These are phyloP conservation scores for Diglossa cyanea DNA, from an alignment of 2,797 vertebrate genomes.

Conservation along the genomic window DNA sequence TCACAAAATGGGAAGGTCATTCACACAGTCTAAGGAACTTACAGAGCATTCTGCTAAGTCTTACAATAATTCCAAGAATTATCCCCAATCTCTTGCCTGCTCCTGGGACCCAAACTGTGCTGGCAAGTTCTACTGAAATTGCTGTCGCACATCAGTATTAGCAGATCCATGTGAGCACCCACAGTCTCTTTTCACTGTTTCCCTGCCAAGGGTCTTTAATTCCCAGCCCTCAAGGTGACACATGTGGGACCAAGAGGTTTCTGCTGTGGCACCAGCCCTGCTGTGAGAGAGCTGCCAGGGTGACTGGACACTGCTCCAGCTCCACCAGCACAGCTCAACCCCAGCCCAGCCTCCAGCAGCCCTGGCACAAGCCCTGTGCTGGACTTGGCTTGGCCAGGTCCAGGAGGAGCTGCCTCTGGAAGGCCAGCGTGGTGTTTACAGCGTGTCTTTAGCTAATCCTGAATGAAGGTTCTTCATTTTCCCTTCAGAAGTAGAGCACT, in stretches of 20 bases:
- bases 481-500: not conserved
- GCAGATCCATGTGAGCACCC: rapidly evolving
- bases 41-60: not conserved
- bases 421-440: rapidly evolving
- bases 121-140: not conserved
- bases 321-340: rapidly evolving
- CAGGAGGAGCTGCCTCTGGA: not conserved
- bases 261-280: not conserved
- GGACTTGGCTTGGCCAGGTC: not conserved
- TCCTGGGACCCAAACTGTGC: not conserved
- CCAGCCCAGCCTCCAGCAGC: not conserved
- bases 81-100: not conserved
- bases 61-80: not conserved
- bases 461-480: not conserved
- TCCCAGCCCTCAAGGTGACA: not conserved
- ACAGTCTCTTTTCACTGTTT: rapidly evolving
- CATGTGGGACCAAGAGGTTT: rapidly evolving
- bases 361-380: rapidly evolving
- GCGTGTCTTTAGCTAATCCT: rapidly evolving
- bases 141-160: rapidly evolving
- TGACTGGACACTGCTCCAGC: not conserved
- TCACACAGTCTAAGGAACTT: not conserved
- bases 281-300: not conserved
- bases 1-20: not conserved
- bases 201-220: not conserved